A percentile compares a stretch with the other conserved stretches of the same genome.
Conservation (phyloP, 2,888 invertebrate species). For the Sclerodermus sp. region DNA sequence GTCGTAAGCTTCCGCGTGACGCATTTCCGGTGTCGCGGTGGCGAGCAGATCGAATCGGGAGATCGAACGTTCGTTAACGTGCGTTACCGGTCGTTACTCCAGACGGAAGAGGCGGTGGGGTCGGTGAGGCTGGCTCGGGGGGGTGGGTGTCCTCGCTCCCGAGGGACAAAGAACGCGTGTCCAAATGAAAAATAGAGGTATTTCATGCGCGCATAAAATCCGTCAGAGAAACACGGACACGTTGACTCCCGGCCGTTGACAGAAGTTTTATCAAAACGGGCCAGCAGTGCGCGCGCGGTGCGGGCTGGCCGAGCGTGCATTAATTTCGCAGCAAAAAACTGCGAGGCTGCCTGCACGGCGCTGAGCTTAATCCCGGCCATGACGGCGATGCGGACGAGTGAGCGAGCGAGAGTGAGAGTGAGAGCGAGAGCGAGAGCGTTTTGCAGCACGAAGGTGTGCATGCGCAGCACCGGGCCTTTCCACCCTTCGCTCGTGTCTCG, state of each 20-base stretch:
- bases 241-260: background rate
- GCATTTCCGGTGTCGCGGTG: too few species aligned
- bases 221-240: background rate
- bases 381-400: slow-evolving; percentile 5
- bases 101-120: too few species aligned
- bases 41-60: too few species aligned
- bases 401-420: background rate
- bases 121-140: too few species aligned
- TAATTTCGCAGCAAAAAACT: slow-evolving; percentile 3
- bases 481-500: background rate
- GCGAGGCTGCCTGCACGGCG: background rate
- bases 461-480: slow-evolving; percentile 1
- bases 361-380: slow-evolving; percentile 8
- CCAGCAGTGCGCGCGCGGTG: background rate
- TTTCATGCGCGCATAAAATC: background rate
- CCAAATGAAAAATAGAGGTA: background rate
- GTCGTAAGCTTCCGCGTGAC: too few species aligned
- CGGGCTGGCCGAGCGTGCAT: background rate
- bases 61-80: too few species aligned
- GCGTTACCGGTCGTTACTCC: too few species aligned
- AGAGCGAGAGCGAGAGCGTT: background rate
- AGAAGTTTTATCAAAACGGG: slow-evolving; percentile 1
- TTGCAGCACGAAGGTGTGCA: slow-evolving; percentile 9
- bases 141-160: too few species aligned
- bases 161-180: background rate